These are phyloP conservation scores for Anhinga anhinga DNA, from an alignment of 2,113 vertebrate genomes.

Conservation along the genomic window DNA sequence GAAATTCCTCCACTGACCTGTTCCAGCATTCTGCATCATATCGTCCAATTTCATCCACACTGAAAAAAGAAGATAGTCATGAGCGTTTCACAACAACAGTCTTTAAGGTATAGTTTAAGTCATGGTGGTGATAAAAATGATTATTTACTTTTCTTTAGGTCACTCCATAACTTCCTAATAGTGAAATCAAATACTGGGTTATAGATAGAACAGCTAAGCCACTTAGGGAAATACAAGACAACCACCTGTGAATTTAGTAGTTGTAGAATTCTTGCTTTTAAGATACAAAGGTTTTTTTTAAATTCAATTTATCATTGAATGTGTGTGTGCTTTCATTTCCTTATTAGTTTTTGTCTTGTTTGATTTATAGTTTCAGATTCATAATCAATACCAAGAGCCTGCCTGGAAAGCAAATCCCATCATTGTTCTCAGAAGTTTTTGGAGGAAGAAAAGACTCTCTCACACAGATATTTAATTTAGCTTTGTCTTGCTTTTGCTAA, in stretches of 20 bases:
- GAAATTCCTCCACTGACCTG: background rate
- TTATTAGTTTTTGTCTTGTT: background rate
- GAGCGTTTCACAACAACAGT: background rate
- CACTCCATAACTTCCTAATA: background rate
- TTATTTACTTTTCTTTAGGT: background rate
- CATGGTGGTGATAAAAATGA: background rate
- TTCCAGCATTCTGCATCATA: background rate
- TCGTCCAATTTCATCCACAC: background rate
- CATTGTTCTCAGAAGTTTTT: background rate
- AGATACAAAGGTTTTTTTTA: accelerated
- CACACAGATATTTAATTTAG: background rate
- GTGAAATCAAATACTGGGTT: background rate
- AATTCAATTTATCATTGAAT: background rate
- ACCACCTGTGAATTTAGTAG: background rate
- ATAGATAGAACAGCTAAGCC: background rate
- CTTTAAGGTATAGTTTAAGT: background rate
- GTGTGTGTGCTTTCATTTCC: background rate
- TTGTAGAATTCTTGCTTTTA: background rate
- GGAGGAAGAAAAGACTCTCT: background rate
- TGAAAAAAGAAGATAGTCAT: background rate
- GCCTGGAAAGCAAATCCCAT: background rate
- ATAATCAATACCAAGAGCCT: background rate
- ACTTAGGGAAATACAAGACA: background rate
- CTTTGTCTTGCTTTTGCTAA: background rate
- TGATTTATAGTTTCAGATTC: background rate